Percentiles rank a stretch among this genome's conserved stretches.
These are phyloP conservation scores for Acromyrmex charruanus DNA, from an alignment of 1,140 invertebrate species.

Conservation along the genomic window DNA sequence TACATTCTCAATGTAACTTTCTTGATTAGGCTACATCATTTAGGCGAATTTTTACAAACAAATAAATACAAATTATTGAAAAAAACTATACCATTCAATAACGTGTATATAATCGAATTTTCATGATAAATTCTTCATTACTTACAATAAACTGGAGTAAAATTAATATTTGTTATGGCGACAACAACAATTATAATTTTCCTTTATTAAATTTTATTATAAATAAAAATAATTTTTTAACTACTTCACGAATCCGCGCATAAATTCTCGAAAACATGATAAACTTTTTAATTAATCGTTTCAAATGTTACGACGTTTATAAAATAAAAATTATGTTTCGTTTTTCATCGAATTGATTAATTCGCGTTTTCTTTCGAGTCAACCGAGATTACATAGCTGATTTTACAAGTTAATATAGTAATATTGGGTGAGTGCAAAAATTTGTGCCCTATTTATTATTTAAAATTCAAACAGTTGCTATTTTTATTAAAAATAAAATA, in stretches of 20 bases:
- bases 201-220: background rate
- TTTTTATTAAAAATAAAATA: no score
- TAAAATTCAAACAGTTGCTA: no score
- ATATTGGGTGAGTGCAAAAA: background rate
- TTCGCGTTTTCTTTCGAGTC: conserved; percentile 17
- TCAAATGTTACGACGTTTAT: conserved; percentile 3
- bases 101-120: conserved; percentile 12
- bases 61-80: conserved; percentile 11
- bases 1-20: conserved; percentile 1
- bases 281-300: background rate
- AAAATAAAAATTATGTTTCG: background rate
- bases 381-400: conserved; percentile 2
- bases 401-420: conserved; percentile 23
- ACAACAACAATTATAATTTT: conserved; percentile 31
- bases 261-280: background rate
- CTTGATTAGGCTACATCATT: conserved; percentile 37
- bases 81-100: background rate
- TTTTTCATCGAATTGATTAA: background rate
- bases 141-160: background rate
- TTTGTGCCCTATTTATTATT: no score
- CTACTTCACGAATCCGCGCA: background rate
- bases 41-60: conserved; percentile 19
- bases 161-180: conserved; percentile 19
- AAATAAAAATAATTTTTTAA: conserved; percentile 28
- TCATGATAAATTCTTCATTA: conserved; percentile 21